Percentiles rank a stretch among this genome's conserved stretches.
Evolutionary conservation across 1,140 invertebrate genomes (phyloP).

Genomic region (Stegodyphus dumicola): DNA sequence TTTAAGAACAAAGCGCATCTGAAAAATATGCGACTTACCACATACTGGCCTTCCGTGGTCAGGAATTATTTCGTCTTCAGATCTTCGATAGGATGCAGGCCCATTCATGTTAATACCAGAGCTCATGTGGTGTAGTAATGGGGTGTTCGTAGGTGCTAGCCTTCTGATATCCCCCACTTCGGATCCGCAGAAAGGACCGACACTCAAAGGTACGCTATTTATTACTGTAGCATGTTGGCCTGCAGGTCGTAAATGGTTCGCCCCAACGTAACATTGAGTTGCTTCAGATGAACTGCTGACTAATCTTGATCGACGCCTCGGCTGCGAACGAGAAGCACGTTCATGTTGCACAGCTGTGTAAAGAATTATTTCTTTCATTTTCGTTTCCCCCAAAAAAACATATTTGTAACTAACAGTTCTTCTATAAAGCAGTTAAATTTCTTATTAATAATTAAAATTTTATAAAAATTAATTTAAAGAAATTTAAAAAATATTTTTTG

Average conservation of each 20-base stretch:
- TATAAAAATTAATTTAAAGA: no score
- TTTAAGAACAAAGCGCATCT: no score
- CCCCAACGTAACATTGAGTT: constrained; percentile 2
- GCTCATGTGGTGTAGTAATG: background rate
- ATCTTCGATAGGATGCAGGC: constrained; percentile 4
- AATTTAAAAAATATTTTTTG: no score
- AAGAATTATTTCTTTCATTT: background rate
- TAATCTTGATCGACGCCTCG: constrained; percentile 63
- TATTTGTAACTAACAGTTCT: no score
- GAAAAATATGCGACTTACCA: no score
- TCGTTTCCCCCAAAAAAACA: no score
- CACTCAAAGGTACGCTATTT: no score
- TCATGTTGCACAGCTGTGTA: constrained; percentile 88
- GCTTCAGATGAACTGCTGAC: constrained; percentile 47
- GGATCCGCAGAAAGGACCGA: background rate
- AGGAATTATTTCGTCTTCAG: background rate
- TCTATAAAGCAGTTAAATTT: no score
- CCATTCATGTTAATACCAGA: background rate
- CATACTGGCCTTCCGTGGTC: no score
- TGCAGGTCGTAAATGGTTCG: background rate
- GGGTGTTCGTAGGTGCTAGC: background rate
- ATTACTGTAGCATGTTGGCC: background rate
- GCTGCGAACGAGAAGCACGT: constrained; percentile 77
- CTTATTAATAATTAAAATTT: no score
- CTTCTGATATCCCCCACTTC: constrained; percentile 3